phyloP scores from a whole-genome alignment of 2,888 invertebrate species.

The Phasia obesa region DNA sequence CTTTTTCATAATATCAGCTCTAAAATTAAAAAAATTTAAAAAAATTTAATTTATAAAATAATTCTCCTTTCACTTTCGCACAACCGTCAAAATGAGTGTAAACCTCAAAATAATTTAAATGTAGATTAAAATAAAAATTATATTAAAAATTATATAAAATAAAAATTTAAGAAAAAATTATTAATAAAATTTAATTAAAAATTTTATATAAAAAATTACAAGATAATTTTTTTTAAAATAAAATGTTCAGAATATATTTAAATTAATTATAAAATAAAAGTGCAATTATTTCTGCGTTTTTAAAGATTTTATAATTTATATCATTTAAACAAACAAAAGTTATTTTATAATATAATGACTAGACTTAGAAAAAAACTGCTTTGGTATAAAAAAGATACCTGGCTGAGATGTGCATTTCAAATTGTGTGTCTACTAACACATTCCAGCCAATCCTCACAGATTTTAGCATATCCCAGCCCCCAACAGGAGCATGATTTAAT shows the following conservation, averaged over 20 bases:
- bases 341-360: conserved; percentile 30
- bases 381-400: conserved; percentile 75
- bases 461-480: conserved; percentile 78
- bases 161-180: background rate
- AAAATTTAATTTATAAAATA: too few species aligned
- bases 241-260: background rate
- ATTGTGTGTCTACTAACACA: conserved; percentile 55
- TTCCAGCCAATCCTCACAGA: conserved; percentile 42
- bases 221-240: background rate
- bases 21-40: background rate
- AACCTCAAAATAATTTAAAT: background rate
- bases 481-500: conserved; percentile 90
- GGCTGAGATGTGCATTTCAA: conserved; percentile 73
- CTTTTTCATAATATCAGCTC: conserved; percentile 43
- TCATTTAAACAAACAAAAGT: background rate
- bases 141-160: background rate
- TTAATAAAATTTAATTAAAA: background rate
- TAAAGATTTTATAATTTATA: too few species aligned
- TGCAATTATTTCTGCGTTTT: background rate
- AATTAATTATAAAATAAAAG: background rate
- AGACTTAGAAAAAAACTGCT: conserved; percentile 70
- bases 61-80: conserved; percentile 62
- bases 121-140: too few species aligned
- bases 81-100: conserved; percentile 59
- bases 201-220: background rate